A percentile compares a stretch with the other conserved stretches of the same genome.
Conservation (phyloP, 2,113 vertebrate genomes). For the Alosa alosa region DNA sequence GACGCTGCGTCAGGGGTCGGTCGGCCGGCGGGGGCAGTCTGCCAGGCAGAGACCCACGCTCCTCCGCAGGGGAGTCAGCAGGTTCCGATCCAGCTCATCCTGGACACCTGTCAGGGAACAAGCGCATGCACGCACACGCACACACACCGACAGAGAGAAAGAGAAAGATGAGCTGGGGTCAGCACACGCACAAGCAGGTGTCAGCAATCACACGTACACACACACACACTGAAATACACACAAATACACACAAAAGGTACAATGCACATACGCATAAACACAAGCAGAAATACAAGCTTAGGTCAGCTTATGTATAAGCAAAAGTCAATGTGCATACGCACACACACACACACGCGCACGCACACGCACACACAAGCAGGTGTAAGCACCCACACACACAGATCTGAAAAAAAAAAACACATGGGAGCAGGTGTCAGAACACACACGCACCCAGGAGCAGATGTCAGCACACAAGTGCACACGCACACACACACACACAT, state of each 20-base stretch:
- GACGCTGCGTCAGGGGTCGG: background rate
- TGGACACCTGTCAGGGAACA: slow-evolving; percentile 8
- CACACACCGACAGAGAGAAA: background rate
- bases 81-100: background rate
- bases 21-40: background rate
- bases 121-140: background rate
- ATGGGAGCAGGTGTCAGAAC: background rate
- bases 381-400: background rate
- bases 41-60: background rate
- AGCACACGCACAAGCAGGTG: slow-evolving; percentile 10
- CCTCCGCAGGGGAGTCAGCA: background rate
- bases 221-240: background rate
- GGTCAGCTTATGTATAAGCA: background rate
- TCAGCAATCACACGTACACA: background rate
- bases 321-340: background rate
- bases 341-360: background rate
- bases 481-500: background rate
- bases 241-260: background rate
- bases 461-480: background rate
- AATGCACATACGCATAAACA: background rate
- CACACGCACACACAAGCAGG: background rate
- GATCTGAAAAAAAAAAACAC: background rate
- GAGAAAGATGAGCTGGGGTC: slow-evolving; percentile 6
- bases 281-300: background rate
- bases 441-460: background rate